Evolutionary conservation across 2,888 invertebrate genomes (phyloP).

Genomic region (Portevinia maculata): DNA sequence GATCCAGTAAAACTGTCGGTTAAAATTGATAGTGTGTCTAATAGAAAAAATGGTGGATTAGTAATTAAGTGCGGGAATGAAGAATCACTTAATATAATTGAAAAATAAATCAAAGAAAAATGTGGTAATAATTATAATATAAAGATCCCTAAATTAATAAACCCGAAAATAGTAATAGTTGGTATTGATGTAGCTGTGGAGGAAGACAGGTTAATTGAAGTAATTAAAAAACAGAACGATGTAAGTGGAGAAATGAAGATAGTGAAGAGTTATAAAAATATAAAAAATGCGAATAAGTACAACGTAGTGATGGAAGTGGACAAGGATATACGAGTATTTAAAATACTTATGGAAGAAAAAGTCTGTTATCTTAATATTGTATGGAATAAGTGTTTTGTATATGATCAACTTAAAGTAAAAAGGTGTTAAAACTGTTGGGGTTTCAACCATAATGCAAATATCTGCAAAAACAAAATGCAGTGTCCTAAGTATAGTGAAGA

Average conservation of each 20-base stretch:
- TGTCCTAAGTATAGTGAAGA: conserved; percentile 31
- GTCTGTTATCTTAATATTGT: conserved; percentile 10
- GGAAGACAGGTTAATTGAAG: neutral
- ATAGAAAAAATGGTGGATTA: conserved; percentile 3
- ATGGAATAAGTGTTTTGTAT: conserved; percentile 16
- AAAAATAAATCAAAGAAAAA: conserved; percentile 7
- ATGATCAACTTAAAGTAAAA: conserved; percentile 19
- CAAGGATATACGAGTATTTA: conserved; percentile 24
- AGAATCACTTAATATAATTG: conserved; percentile 19
- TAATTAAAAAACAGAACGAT: conserved; percentile 7
- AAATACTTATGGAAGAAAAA: conserved; percentile 9
- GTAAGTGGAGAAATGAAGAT: conserved; percentile 7
- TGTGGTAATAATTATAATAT: neutral
- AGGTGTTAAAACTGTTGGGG: conserved; percentile 35
- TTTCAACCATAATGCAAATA: too few relatives aligned
- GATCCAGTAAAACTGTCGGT: neutral
- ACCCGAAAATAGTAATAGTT: conserved; percentile 11
- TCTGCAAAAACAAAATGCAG: conserved; percentile 1
- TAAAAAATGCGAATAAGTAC: conserved; percentile 6
- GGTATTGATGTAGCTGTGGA: conserved; percentile 1
- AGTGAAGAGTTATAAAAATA: conserved; percentile 3
- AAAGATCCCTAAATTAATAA: neutral
- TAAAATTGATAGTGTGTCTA: too few relatives aligned
- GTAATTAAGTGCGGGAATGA: conserved; percentile 14
- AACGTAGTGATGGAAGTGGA: conserved; percentile 14